Conservation (phyloP, 2,113 vertebrate species). For the Galeopterus variegatus region DNA sequence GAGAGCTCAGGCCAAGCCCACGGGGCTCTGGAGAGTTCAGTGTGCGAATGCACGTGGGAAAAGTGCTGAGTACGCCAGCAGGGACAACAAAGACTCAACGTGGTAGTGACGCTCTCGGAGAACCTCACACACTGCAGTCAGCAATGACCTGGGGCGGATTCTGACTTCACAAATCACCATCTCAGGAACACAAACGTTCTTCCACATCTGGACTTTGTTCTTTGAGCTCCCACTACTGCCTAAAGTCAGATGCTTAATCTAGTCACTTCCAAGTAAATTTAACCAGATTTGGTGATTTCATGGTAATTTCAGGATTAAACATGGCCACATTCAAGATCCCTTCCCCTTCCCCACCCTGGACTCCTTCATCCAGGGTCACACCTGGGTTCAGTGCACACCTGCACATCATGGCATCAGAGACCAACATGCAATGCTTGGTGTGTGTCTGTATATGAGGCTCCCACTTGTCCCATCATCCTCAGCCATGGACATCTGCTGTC, state of each 20-base stretch:
- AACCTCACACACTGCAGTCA: not conserved
- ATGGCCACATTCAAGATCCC: too few species aligned
- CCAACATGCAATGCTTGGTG: not conserved
- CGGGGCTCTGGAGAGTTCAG: not conserved
- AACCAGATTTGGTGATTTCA: not conserved
- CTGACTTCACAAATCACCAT: not conserved
- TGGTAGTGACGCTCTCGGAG: not conserved
- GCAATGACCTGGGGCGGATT: not conserved
- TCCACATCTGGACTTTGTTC: not conserved
- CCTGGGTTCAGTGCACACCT: not conserved
- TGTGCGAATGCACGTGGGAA: not conserved
- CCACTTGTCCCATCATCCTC: not conserved
- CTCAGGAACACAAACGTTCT: not conserved
- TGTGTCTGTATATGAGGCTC: rapidly evolving
- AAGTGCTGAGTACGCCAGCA: rapidly evolving
- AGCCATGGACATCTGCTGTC: not conserved
- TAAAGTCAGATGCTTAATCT: too few species aligned
- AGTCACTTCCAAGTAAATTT: not conserved
- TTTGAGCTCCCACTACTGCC: not conserved
- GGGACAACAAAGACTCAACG: not conserved
- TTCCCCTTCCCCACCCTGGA: not conserved
- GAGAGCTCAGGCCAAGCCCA: not conserved
- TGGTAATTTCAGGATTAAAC: not conserved
- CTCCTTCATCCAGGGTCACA: not conserved
- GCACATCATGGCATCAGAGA: not conserved